These are phyloP conservation scores for Aphelocoma coerulescens DNA, from an alignment of 2,113 vertebrate species.

Conservation along the genomic window DNA sequence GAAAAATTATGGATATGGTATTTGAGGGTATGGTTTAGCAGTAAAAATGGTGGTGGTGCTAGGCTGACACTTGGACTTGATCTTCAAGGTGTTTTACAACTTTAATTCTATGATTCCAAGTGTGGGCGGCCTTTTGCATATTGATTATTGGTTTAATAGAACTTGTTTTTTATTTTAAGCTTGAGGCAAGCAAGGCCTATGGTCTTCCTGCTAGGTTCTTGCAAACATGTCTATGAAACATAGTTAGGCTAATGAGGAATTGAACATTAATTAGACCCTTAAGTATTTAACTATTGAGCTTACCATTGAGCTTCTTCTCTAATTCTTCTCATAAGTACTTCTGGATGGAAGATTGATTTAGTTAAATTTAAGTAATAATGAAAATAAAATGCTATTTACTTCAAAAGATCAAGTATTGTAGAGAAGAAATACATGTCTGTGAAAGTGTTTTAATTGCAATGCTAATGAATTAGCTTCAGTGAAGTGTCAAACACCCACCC, in stretches of 20 bases:
- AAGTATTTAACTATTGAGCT: neutral
- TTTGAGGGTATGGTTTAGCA: neutral
- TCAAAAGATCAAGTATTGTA: neutral
- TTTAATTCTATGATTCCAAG: neutral
- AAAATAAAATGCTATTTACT: neutral
- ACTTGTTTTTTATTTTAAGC: neutral
- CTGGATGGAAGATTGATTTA: neutral
- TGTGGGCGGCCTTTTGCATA: accelerated
- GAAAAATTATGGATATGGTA: neutral
- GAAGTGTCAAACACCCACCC: neutral
- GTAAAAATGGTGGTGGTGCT: neutral
- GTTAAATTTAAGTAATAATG: neutral
- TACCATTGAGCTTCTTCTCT: neutral
- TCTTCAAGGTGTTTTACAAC: neutral
- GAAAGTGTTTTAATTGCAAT: neutral
- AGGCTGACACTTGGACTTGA: neutral
- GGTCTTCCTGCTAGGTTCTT: neutral
- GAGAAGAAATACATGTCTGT: neutral
- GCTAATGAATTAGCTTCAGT: neutral
- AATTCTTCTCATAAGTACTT: neutral
- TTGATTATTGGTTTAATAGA: neutral
- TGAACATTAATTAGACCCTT: neutral
- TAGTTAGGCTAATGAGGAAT: neutral
- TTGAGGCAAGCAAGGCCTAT: neutral
- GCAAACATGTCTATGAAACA: neutral